phyloP scores from a whole-genome alignment of 2,113 vertebrate genomes.

The Perca flavescens region DNA sequence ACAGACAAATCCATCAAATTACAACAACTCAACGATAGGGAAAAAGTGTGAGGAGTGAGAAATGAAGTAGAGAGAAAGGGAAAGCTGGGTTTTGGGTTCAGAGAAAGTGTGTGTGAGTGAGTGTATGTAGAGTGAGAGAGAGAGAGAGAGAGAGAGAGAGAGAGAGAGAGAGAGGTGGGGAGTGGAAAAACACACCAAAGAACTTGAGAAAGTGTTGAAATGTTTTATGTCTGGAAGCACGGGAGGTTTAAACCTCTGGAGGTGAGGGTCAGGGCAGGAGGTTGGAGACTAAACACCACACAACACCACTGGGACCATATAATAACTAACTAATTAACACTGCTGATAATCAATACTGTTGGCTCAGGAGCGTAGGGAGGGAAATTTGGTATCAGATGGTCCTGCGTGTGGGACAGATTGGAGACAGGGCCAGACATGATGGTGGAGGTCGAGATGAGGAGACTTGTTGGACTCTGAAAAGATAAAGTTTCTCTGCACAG shows the following conservation, averaged over 20 bases:
- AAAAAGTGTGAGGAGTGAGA: constrained; percentile 12
- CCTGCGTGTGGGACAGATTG: constrained; percentile 39
- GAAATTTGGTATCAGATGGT: constrained; percentile 56
- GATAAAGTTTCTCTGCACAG: constrained; percentile 83
- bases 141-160: not conserved
- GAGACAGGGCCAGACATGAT: constrained; percentile 48
- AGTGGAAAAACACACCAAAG: constrained; percentile 77
- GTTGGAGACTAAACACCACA: constrained; percentile 72
- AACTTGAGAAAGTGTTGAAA: constrained; percentile 83
- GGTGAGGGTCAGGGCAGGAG: constrained; percentile 62
- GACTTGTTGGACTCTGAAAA: constrained; percentile 76
- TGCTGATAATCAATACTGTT: constrained; percentile 71
- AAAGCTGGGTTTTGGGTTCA: constrained; percentile 40
- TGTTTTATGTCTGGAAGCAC: constrained; percentile 78
- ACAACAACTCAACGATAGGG: constrained; percentile 12
- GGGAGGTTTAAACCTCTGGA: constrained; percentile 71
- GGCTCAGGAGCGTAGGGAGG: constrained; percentile 44
- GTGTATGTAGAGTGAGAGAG: not conserved
- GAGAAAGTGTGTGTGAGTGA: constrained; percentile 36
- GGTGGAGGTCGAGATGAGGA: constrained; percentile 60
- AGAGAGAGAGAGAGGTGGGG: constrained; percentile 44
- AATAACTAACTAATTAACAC: constrained; percentile 67
- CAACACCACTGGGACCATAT: constrained; percentile 58
- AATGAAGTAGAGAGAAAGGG: constrained; percentile 19
- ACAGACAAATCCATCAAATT: constrained; percentile 27